Base-by-base conservation (phyloP, 2,113 vertebrate genomes). In the Pelvicachromis taeniatus region DNA sequence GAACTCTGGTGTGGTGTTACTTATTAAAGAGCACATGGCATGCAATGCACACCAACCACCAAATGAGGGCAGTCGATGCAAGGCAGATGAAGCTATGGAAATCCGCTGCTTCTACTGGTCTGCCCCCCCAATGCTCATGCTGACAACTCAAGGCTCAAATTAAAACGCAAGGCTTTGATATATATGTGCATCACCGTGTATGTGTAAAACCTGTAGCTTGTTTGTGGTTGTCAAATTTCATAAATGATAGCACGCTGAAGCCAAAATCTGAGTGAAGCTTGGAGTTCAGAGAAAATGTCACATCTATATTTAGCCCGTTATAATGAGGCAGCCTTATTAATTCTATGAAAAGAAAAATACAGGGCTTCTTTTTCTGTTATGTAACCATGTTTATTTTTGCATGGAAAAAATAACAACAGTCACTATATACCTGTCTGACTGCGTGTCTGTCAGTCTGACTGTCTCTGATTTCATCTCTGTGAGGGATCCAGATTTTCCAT, bases 61-160 rank as follows among this genome's bases (percentile, higher is more conserved):
- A 82, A 73, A 65, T 38, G 95, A 56, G 92, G 94, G 92, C 95
- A 91, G 92, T 92, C 91, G 50, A 85, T 70, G 38, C 91, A 92
- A 84, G 17, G 82, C 58, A 89, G 21, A 84, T 14, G 31, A 87
- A 68, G 38, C 17, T 7, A 13, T 9, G 48, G 11, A 14, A 77
- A n/a, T 19, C 1, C 23, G 3, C 77, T 23, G 21, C 26, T 70
- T n/a, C 40, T 42, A 2, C 38, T 54, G 5, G 9, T 17, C 1
- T 73, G 29, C 63, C n/a, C 9, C 35, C 29, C 50, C 8, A 35
- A 85, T 9, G 6, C 42, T 50, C 35, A 11, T 52, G 14, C 31
- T 58, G 17, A 54, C 26, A 38, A n/a, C n/a, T n/a, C n/a, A n/a
- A n/a, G n/a, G n/a, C n/a, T n/a, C n/a, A n/a, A n/a, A n/a, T n/a